Base-by-base conservation (phyloP, 2,888 invertebrate species). In the Lottia scabra region DNA sequence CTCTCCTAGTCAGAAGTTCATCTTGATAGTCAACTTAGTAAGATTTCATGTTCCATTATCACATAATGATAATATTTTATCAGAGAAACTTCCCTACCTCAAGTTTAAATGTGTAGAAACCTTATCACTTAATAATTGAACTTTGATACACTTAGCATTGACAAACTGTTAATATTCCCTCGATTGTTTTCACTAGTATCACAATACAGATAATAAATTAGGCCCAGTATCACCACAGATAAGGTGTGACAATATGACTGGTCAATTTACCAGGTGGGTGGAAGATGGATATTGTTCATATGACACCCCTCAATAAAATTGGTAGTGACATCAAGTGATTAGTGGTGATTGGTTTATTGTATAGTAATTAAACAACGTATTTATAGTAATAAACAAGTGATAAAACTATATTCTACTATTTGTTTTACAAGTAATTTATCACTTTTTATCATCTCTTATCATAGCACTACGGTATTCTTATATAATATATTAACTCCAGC, bases 141-240 rank as follows among this genome's bases (percentile, higher is more conserved):
- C 56, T 56, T 56, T 56, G 56, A 56, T 23, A 56, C 56, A 56
- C 56, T 56, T 56, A 23, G 56, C 56, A 56, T 56, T 23, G 23
- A 56, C 56, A 56, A 56, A 56, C 56, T 56, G 56, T 56, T 56
- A 56, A 56, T 56, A 56, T 56, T 56, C 56, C 13, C 56, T 56
- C 56, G 13, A 56, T 56, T 56, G 56, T 56, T 56, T 56, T 56
- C 56, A 56, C 56, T 56, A 56, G 19, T 56, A 56, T 56, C 56
- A 19, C 56, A 56, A 23, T 38, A 23, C 23, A 56, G 23, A 56
- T 56, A 23, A 56, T 56, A 56, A 56, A 23, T 10, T 56, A 23
- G 56, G 5, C 23, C 56, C 23, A 56, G 12, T 56, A 56, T 56
- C 56, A 56, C 19, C n/a, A 56, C 3, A 56, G 56, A 56, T 56